Evolutionary conservation across 2,888 invertebrate genomes (phyloP).

Genomic region (Anaspis maculata): DNA sequence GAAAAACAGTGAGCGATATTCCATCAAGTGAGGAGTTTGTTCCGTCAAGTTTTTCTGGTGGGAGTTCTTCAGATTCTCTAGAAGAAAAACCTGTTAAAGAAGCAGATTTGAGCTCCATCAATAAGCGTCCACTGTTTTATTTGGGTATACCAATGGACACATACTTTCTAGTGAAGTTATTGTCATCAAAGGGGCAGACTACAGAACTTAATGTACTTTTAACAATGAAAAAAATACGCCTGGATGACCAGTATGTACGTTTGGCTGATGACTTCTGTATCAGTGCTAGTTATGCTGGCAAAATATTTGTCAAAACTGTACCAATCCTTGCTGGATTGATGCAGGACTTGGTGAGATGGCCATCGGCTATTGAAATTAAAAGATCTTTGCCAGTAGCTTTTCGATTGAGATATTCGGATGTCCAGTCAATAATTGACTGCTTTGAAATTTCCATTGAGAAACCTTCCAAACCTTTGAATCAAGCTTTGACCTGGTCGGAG

Average conservation of each 20-base stretch:
- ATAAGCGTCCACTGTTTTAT: too few relatives aligned
- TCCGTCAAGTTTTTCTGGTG: too few relatives aligned
- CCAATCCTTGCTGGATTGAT: background rate
- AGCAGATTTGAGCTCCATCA: too few relatives aligned
- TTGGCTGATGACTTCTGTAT: background rate
- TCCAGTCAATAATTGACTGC: slow-evolving; percentile 2
- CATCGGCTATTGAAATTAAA: background rate
- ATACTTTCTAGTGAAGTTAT: background rate
- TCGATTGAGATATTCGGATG: background rate
- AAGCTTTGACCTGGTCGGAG: slow-evolving; percentile 3
- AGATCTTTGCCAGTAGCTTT: slow-evolving; percentile 1
- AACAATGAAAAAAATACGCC: background rate
- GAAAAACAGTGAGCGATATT: too few relatives aligned
- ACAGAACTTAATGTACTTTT: background rate
- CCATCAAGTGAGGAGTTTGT: too few relatives aligned
- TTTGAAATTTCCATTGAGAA: slow-evolving; percentile 3
- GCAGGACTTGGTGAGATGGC: slow-evolving; percentile 2
- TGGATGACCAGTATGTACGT: background rate
- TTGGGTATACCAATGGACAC: background rate
- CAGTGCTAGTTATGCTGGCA: slow-evolving; percentile 3
- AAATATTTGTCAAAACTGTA: slow-evolving; percentile 2
- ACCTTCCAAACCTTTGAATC: slow-evolving; percentile 1
- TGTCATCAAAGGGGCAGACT: background rate
- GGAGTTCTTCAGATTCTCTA: too few relatives aligned
- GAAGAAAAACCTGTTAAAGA: too few relatives aligned